Conservation (phyloP, 2,797 vertebrate genomes). For the Valencia hispanica region DNA sequence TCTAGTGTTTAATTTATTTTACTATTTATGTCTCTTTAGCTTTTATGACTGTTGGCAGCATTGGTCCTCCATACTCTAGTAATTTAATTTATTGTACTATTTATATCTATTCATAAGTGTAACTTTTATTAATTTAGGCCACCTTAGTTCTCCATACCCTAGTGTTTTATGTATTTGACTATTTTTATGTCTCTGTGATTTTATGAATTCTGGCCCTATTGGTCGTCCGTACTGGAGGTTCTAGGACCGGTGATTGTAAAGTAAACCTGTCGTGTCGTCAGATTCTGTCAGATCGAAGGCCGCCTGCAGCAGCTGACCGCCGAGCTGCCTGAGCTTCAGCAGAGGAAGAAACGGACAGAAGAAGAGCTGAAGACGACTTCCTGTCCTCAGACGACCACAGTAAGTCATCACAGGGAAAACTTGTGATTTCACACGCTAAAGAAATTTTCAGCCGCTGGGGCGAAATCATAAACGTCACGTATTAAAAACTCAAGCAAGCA, state of each 20-base stretch:
- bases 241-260: neutral
- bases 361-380: slow-evolving; percentile 33
- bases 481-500: neutral
- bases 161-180: neutral
- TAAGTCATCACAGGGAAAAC: slow-evolving; percentile 44
- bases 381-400: slow-evolving; percentile 47
- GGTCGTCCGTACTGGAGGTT: neutral
- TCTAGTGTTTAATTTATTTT: neutral
- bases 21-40: neutral
- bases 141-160: neutral
- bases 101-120: neutral
- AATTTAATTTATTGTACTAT: neutral
- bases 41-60: neutral
- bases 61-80: neutral
- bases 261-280: slow-evolving; percentile 46
- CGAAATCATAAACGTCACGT: no score
- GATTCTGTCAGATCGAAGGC: slow-evolving; percentile 55
- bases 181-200: neutral
- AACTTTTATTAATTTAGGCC: neutral
- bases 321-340: slow-evolving; percentile 57
- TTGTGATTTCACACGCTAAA: neutral
- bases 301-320: slow-evolving; percentile 56
- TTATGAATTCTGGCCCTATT: neutral
- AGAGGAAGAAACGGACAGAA: slow-evolving; percentile 47
- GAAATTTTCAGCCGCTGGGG: neutral